A percentile compares a stretch with the other conserved stretches of the same genome.
Conservation (phyloP, 2,797 vertebrate species). For the Lepus oiostolus region DNA sequence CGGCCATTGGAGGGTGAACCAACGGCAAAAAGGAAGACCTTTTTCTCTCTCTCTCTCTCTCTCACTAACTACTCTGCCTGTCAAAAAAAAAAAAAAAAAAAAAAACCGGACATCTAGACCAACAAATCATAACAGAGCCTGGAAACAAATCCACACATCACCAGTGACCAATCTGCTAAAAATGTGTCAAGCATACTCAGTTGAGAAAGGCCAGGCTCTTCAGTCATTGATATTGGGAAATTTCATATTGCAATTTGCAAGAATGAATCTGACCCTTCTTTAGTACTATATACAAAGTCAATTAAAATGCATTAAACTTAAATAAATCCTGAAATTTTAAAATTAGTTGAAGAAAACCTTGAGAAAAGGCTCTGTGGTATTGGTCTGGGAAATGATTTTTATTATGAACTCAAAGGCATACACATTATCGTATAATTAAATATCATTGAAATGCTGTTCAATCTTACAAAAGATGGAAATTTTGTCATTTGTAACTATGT, state of each 20-base stretch:
- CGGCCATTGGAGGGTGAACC: too few relatives aligned
- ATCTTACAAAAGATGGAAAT: background rate
- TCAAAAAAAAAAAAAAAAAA: too few relatives aligned
- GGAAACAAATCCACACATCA: background rate
- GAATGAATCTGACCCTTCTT: background rate
- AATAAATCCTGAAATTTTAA: background rate
- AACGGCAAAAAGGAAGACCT: too few relatives aligned
- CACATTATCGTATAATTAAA: too few relatives aligned
- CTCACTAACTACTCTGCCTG: too few relatives aligned
- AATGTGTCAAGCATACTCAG: background rate
- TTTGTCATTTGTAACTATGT: background rate
- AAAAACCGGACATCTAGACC: background rate
- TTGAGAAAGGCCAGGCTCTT: background rate
- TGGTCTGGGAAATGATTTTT: background rate
- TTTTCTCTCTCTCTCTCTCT: too few relatives aligned
- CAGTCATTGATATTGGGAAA: background rate
- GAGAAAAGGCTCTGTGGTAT: background rate
- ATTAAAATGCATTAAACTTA: background rate
- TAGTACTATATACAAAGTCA: background rate
- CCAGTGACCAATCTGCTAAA: background rate
- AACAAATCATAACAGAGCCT: background rate
- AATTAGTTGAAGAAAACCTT: background rate
- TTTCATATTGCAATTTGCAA: background rate
- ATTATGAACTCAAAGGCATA: too few relatives aligned
- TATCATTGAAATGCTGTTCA: background rate